These are phyloP conservation scores for Lepidurus couesii DNA, from an alignment of 1,140 invertebrate genomes.

Conservation along the genomic window DNA sequence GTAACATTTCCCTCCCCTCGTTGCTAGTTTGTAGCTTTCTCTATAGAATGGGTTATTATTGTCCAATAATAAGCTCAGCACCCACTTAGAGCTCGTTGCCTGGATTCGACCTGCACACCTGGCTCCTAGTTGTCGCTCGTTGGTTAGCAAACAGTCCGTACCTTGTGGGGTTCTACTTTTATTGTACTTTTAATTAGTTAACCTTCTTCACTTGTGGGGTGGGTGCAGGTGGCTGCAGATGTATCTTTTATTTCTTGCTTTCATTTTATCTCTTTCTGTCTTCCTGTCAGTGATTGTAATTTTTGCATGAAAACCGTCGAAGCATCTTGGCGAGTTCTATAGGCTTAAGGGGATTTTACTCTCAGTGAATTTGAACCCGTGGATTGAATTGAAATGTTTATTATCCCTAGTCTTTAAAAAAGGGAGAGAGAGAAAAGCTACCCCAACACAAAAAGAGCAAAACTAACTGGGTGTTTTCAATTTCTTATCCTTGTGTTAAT, in stretches of 20 bases:
- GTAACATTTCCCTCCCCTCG: slow-evolving; percentile 13
- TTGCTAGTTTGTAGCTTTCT: background rate
- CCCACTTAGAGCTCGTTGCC: slow-evolving; percentile 13
- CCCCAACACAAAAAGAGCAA: background rate
- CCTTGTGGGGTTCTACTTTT: background rate
- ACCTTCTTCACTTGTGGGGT: background rate
- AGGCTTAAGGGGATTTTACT: too few relatives aligned
- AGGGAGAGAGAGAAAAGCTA: background rate
- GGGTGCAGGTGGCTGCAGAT: background rate
- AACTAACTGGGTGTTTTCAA: background rate
- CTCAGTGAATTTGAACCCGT: too few relatives aligned
- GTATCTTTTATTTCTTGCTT: background rate
- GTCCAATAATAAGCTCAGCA: background rate
- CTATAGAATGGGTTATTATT: slow-evolving; percentile 17
- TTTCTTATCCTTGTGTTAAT: background rate
- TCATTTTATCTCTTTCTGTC: background rate
- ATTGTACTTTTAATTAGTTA: background rate
- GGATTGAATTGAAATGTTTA: background rate
- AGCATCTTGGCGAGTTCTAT: too few relatives aligned
- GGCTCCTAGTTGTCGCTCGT: slow-evolving; percentile 17
- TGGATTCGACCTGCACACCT: slow-evolving; percentile 20
- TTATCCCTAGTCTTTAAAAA: background rate
- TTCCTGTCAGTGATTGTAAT: too few relatives aligned
- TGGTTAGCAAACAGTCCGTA: slow-evolving; percentile 4
- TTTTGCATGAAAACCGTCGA: too few relatives aligned